Percentiles rank a stretch among this genome's conserved stretches.
Conservation (phyloP, 2,888 invertebrate genomes). For the Drosophila diplacantha region DNA sequence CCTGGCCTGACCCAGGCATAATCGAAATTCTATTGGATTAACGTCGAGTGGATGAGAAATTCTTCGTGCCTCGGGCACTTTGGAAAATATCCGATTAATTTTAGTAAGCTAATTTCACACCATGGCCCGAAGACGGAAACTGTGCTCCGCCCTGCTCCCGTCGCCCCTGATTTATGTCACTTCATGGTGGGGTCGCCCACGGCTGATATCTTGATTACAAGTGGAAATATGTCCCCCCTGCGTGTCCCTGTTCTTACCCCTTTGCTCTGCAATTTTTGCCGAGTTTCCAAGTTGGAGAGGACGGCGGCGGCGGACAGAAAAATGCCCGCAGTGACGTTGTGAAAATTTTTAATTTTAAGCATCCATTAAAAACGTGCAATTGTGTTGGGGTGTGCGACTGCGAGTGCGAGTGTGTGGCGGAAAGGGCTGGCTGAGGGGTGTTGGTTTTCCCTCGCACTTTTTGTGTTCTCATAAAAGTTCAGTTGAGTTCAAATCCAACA, state of each 20-base stretch:
- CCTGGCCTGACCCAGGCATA: constrained; percentile 4
- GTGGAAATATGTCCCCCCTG: constrained; percentile 54
- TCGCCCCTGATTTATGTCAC: constrained; percentile 50
- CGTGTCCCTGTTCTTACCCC: neutral
- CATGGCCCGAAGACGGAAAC: constrained; percentile 17
- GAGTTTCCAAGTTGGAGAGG: constrained; percentile 23
- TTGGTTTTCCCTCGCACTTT: constrained; percentile 25
- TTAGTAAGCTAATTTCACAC: constrained; percentile 54
- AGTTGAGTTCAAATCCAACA: constrained; percentile 69
- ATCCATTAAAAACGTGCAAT: constrained; percentile 48
- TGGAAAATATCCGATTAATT: constrained; percentile 54
- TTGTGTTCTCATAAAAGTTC: constrained; percentile 61
- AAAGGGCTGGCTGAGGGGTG: constrained; percentile 14
- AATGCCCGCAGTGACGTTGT: constrained; percentile 58
- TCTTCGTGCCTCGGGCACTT: constrained; percentile 14
- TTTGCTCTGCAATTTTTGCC: neutral
- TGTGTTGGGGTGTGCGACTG: constrained; percentile 23
- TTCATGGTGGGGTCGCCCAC: constrained; percentile 53
- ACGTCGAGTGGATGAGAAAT: constrained; percentile 16
- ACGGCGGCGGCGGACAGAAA: constrained; percentile 15
- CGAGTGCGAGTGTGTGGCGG: constrained; percentile 11
- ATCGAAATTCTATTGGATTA: constrained; percentile 24
- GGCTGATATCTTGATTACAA: constrained; percentile 66
- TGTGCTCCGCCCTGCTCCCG: constrained; percentile 9
- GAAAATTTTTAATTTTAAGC: constrained; percentile 62